Evolutionary conservation across 1,140 invertebrate genomes (phyloP).

Genomic region (Brachionus sp.): DNA sequence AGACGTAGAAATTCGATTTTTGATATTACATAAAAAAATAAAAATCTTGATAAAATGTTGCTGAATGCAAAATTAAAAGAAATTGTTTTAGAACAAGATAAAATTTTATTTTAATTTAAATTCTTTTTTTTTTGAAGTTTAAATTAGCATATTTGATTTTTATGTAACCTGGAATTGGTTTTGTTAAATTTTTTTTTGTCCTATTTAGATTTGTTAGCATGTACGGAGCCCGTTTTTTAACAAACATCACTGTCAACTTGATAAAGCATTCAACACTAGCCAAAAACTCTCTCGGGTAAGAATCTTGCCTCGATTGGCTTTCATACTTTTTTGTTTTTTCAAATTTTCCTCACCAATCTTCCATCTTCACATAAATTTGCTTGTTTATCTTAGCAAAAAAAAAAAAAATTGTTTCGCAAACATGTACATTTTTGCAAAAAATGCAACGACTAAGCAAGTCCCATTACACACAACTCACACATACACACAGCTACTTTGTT

Average conservation of each 20-base stretch:
- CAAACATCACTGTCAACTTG: neutral
- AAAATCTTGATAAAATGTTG: neutral
- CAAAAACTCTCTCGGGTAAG: neutral
- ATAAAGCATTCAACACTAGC: neutral
- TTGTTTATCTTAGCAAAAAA: neutral
- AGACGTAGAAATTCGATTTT: neutral
- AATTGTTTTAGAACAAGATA: neutral
- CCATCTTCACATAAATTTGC: conserved; percentile 6
- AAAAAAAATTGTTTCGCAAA: neutral
- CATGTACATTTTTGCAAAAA: neutral
- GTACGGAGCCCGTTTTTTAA: neutral
- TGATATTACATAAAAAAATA: neutral
- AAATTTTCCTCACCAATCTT: neutral
- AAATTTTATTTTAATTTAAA: neutral
- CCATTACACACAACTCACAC: neutral
- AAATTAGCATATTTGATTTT: neutral
- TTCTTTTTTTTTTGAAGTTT: neutral
- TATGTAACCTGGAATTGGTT: neutral
- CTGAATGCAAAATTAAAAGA: neutral
- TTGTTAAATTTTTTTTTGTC: neutral
- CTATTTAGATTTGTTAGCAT: neutral
- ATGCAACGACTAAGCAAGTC: neutral
- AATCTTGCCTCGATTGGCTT: neutral
- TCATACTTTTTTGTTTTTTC: too few relatives aligned
- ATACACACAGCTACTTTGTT: neutral